A percentile compares a stretch with the other conserved stretches of the same genome.
These are phyloP conservation scores for Mormyrops boulengeri DNA, from an alignment of 2,797 vertebrate species.

Conservation along the genomic window DNA sequence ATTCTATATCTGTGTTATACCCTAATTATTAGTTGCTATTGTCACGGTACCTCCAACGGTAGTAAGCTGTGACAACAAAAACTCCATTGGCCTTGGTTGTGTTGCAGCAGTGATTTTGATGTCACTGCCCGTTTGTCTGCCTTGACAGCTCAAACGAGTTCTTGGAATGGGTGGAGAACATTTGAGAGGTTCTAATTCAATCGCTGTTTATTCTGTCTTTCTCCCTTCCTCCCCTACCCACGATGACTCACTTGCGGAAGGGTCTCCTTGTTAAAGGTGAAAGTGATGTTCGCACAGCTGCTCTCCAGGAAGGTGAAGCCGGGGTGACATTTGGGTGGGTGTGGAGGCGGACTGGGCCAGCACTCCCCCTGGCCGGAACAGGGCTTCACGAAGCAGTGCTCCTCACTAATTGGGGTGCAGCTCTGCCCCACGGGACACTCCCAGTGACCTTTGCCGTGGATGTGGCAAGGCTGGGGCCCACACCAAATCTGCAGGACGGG, in stretches of 20 bases:
- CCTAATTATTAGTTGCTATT: not conserved
- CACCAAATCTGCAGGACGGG: slow-evolving; percentile 66
- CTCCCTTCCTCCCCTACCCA: not conserved
- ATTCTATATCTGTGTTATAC: not conserved
- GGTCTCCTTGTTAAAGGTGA: slow-evolving; percentile 83
- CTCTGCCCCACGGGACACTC: slow-evolving; percentile 69
- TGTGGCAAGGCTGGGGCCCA: slow-evolving; percentile 67
- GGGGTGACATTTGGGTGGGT: slow-evolving; percentile 62
- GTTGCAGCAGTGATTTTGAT: not conserved
- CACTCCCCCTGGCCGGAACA: slow-evolving; percentile 72
- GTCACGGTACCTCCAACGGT: not conserved
- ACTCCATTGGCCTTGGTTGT: not conserved
- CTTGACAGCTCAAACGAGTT: not conserved
- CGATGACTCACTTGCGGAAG: slow-evolving; percentile 68
- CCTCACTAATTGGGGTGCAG: slow-evolving; percentile 66
- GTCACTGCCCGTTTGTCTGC: not conserved
- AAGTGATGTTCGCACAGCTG: slow-evolving; percentile 77
- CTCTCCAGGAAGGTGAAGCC: slow-evolving; percentile 66
- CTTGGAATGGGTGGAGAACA: not conserved
- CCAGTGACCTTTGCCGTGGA: slow-evolving; percentile 47
- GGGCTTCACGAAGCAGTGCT: slow-evolving; percentile 77
- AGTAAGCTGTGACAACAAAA: not conserved
- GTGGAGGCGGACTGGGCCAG: slow-evolving; percentile 54
- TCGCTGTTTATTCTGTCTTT: not conserved
- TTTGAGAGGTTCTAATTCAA: not conserved